Conservation (phyloP, 1,140 invertebrate genomes). For the Trichonephila clavipes region DNA sequence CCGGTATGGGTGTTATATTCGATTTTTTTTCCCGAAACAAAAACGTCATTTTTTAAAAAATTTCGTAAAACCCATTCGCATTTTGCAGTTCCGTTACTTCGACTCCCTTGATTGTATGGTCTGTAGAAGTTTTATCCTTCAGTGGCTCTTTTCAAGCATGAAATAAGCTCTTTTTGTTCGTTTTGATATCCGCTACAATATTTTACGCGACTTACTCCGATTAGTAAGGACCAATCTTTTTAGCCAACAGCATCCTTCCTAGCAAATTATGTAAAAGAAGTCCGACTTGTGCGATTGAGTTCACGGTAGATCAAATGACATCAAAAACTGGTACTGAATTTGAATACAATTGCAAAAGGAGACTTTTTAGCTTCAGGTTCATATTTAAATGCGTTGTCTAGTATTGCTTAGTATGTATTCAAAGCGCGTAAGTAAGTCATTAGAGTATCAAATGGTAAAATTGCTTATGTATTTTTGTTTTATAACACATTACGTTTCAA, state of each 20-base stretch:
- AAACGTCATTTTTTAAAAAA: neutral
- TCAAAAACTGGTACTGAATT: constrained; percentile 17
- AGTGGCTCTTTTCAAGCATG: neutral
- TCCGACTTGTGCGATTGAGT: neutral
- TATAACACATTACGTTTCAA: neutral
- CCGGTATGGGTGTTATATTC: too few relatives aligned
- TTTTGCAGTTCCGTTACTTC: neutral
- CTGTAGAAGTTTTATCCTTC: constrained; percentile 1
- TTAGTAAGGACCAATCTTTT: neutral
- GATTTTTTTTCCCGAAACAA: too few relatives aligned
- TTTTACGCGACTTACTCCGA: constrained; percentile 12
- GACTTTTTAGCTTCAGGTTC: neutral
- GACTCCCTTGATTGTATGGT: neutral
- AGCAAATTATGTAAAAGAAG: constrained; percentile 25
- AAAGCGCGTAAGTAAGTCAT: neutral
- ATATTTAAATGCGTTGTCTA: neutral
- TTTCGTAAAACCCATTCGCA: neutral
- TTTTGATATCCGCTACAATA: neutral
- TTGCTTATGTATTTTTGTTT: neutral
- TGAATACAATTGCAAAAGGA: constrained; percentile 32
- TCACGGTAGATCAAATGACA: constrained; percentile 15
- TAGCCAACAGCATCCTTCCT: neutral
- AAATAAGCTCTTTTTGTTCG: neutral
- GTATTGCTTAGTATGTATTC: neutral
- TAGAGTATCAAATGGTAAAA: neutral